These are phyloP conservation scores for Drosophila repleta DNA, from an alignment of 1,140 invertebrate species.

Conservation along the genomic window DNA sequence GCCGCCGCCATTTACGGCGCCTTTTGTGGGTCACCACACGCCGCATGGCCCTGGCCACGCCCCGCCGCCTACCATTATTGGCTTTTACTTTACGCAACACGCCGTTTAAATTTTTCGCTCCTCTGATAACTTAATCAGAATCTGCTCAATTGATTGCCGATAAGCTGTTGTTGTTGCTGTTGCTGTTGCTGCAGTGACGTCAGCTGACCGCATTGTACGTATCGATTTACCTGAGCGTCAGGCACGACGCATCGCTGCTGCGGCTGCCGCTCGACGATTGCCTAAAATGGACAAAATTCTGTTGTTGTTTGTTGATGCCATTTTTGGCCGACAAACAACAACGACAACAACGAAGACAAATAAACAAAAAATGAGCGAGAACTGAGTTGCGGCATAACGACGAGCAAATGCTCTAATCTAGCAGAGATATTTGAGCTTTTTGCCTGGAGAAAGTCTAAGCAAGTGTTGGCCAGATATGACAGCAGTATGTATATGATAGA, in stretches of 20 bases:
- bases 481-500: no score
- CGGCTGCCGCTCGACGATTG: conserved; percentile 48
- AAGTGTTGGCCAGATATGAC: no score
- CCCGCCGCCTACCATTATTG: neutral
- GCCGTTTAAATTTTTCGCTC: conserved; percentile 14
- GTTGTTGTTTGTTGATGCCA: conserved; percentile 53
- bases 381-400: neutral
- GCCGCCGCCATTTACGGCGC: conserved; percentile 45
- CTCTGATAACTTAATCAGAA: conserved; percentile 71
- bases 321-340: conserved; percentile 41
- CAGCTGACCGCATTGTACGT: conserved; percentile 51
- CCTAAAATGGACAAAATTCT: conserved; percentile 74
- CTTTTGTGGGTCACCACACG: conserved; percentile 40
- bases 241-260: conserved; percentile 27
- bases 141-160: conserved; percentile 36
- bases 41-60: conserved; percentile 11
- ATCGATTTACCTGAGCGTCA: conserved; percentile 31
- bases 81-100: conserved; percentile 41
- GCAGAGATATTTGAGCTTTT: no score
- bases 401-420: conserved; percentile 1
- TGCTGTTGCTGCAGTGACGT: conserved; percentile 22
- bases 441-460: no score
- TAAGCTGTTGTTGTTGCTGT: conserved; percentile 18
- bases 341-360: conserved; percentile 12
- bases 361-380: neutral